Percentiles rank a stretch among this genome's conserved stretches.
These are phyloP conservation scores for Drosophila mimica DNA, from an alignment of 2,888 invertebrate genomes.

Conservation along the genomic window DNA sequence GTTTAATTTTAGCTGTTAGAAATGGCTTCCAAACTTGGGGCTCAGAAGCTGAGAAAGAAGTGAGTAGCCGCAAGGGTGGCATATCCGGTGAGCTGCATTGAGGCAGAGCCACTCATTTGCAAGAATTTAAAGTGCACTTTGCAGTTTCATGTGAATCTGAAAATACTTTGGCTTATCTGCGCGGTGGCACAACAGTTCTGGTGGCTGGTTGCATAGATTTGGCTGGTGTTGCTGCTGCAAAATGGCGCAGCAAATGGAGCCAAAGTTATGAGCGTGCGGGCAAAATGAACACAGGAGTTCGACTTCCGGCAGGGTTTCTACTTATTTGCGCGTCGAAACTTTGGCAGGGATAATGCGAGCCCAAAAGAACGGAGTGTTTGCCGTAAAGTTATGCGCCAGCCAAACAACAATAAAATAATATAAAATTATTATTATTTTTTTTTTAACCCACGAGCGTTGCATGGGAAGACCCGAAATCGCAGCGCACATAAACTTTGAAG, in stretches of 20 bases:
- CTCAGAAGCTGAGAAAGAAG: not conserved
- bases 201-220: conserved; percentile 12
- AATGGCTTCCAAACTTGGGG: conserved; percentile 14
- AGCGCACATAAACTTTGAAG: conserved; percentile 73
- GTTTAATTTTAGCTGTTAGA: conserved; percentile 1
- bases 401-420: conserved; percentile 81
- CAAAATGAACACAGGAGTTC: conserved; percentile 40
- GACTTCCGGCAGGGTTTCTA: conserved; percentile 61
- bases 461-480: conserved; percentile 50
- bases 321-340: conserved; percentile 66
- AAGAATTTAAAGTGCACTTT: conserved; percentile 84
- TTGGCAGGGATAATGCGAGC: conserved; percentile 67
- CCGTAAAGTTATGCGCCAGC: conserved; percentile 75
- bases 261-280: conserved; percentile 64
- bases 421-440: conserved; percentile 51
- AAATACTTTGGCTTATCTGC: conserved; percentile 73
- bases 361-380: conserved; percentile 68
- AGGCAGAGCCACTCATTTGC: conserved; percentile 74
- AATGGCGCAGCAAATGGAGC: conserved; percentile 72
- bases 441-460: conserved; percentile 21
- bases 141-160: conserved; percentile 62
- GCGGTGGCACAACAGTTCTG: conserved; percentile 19
- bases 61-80: conserved; percentile 1
- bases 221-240: conserved; percentile 32
- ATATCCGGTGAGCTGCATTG: conserved; percentile 27